Evolutionary conservation across 2,113 vertebrate genomes (phyloP).

Genomic region (Trichomycterus rosablanca): DNA sequence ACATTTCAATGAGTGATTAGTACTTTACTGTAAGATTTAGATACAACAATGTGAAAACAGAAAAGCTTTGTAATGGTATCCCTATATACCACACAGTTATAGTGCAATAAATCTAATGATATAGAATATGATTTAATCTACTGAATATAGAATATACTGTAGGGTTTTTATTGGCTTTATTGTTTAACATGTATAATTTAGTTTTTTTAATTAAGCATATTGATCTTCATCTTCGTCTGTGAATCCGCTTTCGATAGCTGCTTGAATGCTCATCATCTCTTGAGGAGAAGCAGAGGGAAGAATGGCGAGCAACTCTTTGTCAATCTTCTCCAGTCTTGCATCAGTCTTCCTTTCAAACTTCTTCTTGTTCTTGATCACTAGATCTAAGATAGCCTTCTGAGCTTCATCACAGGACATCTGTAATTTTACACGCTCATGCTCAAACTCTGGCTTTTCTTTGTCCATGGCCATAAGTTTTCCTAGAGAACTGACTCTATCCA

Average conservation of each 20-base stretch:
- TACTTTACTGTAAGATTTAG: no score
- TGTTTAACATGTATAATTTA: no score
- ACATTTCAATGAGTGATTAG: no score
- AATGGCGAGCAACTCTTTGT: constrained; percentile 13
- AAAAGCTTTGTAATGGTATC: no score
- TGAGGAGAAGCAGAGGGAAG: constrained; percentile 8
- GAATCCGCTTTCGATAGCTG: not conserved
- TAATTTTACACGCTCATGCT: not conserved
- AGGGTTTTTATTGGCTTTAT: no score
- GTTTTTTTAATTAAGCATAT: not conserved
- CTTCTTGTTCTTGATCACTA: not conserved
- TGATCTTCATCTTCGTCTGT: not conserved
- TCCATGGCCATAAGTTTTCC: constrained; percentile 47
- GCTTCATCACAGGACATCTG: constrained; percentile 15
- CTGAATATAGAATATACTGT: no score
- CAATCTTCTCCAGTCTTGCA: constrained; percentile 10
- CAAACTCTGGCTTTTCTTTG: constrained; percentile 22
- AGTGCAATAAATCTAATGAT: no score
- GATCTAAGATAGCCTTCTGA: not conserved
- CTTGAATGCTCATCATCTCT: not conserved
- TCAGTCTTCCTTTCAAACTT: not conserved
- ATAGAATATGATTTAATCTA: no score
- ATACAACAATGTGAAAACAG: no score
- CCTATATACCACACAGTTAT: no score
- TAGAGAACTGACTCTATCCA: constrained; percentile 45